Base-by-base conservation (phyloP, 2,797 vertebrate species). In the Nothura maculosa region DNA sequence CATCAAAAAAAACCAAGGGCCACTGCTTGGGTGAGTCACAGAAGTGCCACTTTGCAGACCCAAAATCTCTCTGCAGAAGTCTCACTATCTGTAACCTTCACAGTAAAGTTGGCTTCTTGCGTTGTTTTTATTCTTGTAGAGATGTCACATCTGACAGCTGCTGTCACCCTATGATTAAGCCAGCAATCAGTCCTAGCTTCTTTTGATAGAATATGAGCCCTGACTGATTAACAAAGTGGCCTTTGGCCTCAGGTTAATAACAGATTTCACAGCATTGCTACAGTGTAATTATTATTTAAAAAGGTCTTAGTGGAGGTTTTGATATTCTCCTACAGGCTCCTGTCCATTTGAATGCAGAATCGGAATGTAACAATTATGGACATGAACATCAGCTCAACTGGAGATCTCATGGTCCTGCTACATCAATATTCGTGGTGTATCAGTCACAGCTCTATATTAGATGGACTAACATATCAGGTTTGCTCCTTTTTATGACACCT, bases 171-270 rank as follows among this genome's bases (percentile, higher is more conserved):
- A 12, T 97, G 97, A 98, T 98, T 97, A 97, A 94, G 97, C 91
- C 94, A 38, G 89, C 95, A 97, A 96, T 98, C 97, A 97, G 93
- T 66, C 73, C 81, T 61, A 80, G 94, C 87, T 96, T 94, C 96
- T 93, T 97, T 94, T 97, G 96, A 96, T 90, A 90, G 96, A 95
- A 97, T 96, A 74, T 32, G 94, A 97, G 96, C 91, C 47, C 94
- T 82, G 92, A 94, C 97, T 98, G 97, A 98, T 98, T 98, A 98
- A 97, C 97, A 96, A 95, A 96, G 95, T 73, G 66, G 91, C 93
- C 98, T 98, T 96, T 97, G 97, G 96, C 98, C 97, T 96, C 95
- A 93, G 97, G 97, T 98, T 98, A 98, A 98, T 98, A 97, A 97
- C 97, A 94, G 97, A 97, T 97, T 97, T 98, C 96, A 94, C 91